These are phyloP conservation scores for Poecile atricapillus DNA, from an alignment of 2,113 vertebrate genomes.

Conservation along the genomic window DNA sequence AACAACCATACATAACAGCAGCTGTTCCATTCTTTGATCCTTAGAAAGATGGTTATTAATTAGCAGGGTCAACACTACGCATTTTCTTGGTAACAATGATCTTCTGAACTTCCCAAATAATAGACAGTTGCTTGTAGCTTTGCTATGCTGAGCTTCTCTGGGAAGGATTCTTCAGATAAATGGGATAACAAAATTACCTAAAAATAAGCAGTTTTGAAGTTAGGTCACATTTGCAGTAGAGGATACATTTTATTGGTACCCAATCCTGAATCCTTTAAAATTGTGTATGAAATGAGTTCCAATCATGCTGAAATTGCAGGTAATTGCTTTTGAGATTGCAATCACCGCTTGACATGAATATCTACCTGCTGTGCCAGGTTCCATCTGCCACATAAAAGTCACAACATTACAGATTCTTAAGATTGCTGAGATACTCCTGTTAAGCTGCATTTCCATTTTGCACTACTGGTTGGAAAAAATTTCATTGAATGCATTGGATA, in stretches of 20 bases:
- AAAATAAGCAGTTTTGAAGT: not conserved
- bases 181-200: not conserved
- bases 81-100: conserved; percentile 6
- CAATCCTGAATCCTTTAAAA: not conserved
- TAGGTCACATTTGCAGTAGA: not conserved
- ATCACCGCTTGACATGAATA: not conserved
- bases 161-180: conserved; percentile 21
- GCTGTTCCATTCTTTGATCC: conserved; percentile 66
- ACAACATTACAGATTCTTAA: not conserved
- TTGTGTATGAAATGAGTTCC: not conserved
- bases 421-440: not conserved
- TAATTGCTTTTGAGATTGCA: not conserved
- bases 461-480: not conserved
- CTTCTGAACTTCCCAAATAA: conserved; percentile 32
- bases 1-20: conserved; percentile 24
- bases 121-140: not conserved
- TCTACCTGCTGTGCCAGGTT: not conserved
- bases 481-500: not conserved
- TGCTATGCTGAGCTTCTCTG: not conserved
- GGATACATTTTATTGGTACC: not conserved
- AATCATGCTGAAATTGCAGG: not conserved
- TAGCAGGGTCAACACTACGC: conserved; percentile 24
- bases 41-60: conserved; percentile 46
- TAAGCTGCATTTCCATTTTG: not conserved
- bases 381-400: not conserved